phyloP scores from a whole-genome alignment of 2,888 invertebrate species.

The Scaptomyza parva region DNA sequence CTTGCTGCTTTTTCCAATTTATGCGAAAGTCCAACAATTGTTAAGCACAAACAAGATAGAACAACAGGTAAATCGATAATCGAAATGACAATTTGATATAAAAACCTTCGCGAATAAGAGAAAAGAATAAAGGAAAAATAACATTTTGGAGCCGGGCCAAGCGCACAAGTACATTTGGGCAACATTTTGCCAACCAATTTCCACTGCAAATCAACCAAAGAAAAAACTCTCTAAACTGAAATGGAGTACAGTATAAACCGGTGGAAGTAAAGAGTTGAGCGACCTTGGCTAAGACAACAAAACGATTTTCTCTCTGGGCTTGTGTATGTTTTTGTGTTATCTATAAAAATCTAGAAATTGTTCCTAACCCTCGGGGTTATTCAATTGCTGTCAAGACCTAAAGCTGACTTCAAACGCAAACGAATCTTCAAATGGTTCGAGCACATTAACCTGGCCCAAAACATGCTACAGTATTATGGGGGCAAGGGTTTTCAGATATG shows the following conservation, averaged over 20 bases:
- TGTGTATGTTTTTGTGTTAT: neutral
- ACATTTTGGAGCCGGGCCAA: constrained; percentile 16
- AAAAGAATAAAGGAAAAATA: constrained; percentile 4
- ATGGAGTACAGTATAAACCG: neutral
- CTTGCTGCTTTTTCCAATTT: constrained; percentile 23
- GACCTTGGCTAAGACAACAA: constrained; percentile 7
- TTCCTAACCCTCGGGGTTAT: constrained; percentile 8
- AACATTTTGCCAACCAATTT: constrained; percentile 21
- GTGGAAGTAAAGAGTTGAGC: neutral
- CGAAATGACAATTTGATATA: constrained; percentile 28
- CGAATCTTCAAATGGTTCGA: neutral
- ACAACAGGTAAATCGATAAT: constrained; percentile 56
- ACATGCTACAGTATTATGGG: neutral
- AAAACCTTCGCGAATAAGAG: neutral
- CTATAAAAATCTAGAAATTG: constrained; percentile 13
- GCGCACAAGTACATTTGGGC: constrained; percentile 3
- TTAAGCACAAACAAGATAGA: neutral
- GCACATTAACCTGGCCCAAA: neutral
- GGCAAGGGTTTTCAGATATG: neutral
- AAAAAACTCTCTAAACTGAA: constrained; percentile 14
- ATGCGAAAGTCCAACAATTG: constrained; percentile 9
- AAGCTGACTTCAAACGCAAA: neutral
- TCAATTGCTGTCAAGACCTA: neutral
- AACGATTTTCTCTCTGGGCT: neutral
- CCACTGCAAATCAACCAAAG: constrained; percentile 24